phyloP scores from a whole-genome alignment of 2,797 vertebrate genomes.

The Cichlasoma orientale region DNA sequence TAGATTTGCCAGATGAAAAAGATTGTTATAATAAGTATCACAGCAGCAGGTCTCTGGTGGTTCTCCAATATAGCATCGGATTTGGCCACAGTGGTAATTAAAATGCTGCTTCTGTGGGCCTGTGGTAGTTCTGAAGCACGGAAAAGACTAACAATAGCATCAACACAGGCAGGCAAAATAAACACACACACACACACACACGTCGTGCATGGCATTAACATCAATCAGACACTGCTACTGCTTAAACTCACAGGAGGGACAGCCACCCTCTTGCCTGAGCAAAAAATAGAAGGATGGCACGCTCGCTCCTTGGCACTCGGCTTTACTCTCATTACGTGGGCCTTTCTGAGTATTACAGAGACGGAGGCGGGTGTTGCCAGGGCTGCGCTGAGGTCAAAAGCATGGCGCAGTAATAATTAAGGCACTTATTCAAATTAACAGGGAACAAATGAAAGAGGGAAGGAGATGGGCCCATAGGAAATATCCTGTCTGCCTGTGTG shows the following conservation, averaged over 20 bases:
- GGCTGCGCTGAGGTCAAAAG: conserved; percentile 62
- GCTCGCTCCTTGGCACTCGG: conserved; percentile 61
- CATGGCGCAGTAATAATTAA: conserved; percentile 56
- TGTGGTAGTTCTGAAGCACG: conserved; percentile 18
- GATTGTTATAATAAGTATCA: not conserved
- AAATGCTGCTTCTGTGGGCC: conserved; percentile 13
- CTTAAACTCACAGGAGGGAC: conserved; percentile 48
- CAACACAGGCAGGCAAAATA: conserved; percentile 3
- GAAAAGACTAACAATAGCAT: conserved; percentile 33
- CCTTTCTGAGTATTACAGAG: conserved; percentile 55
- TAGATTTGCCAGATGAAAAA: not conserved
- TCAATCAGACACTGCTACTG: conserved; percentile 54
- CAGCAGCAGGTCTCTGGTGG: conserved; percentile 31
- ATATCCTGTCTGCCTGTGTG: conserved; percentile 44
- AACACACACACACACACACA: conserved; percentile 12
- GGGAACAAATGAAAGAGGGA: conserved; percentile 39
- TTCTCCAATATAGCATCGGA: conserved; percentile 29
- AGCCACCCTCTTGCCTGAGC: conserved; percentile 43
- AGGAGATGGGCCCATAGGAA: conserved; percentile 40
- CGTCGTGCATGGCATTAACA: conserved; percentile 16
- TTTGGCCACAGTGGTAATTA: conserved; percentile 6
- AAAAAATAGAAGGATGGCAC: conserved; percentile 68
- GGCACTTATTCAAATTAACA: conserved; percentile 75
- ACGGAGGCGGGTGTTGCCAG: conserved; percentile 36
- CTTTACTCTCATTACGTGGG: conserved; percentile 55